Conservation (phyloP, 1,140 invertebrate species). For the Meloidogyne floridensis region DNA sequence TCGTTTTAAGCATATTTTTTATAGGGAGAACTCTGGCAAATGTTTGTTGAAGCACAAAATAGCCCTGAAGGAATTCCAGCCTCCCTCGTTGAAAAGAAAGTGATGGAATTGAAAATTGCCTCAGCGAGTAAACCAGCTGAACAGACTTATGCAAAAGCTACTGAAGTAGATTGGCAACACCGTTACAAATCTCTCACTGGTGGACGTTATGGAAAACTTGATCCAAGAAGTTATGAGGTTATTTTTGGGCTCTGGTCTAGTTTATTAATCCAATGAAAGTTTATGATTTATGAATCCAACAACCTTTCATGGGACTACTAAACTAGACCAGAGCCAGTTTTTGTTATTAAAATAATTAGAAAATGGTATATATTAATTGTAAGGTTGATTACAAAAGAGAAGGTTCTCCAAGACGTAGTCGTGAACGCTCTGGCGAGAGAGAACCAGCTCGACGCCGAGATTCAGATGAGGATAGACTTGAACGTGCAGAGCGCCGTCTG, state of each 20-base stretch:
- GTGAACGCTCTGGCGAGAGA: neutral
- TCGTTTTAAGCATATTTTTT: neutral
- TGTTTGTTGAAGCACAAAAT: constrained; percentile 90
- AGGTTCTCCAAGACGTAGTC: neutral
- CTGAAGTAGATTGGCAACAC: constrained; percentile 56
- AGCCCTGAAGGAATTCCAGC: constrained; percentile 49
- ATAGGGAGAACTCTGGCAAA: constrained; percentile 82
- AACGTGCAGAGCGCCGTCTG: constrained; percentile 21
- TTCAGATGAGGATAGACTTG: constrained; percentile 24
- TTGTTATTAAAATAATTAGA: too few species aligned
- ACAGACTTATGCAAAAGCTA: constrained; percentile 33
- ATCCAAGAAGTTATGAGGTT: constrained; percentile 29
- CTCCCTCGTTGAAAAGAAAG: constrained; percentile 48
- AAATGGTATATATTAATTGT: neutral
- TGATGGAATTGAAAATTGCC: constrained; percentile 28
- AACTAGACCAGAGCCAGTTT: too few species aligned
- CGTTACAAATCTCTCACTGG: constrained; percentile 56
- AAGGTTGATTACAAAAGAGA: constrained; percentile 6
- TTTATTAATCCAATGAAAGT: too few species aligned
- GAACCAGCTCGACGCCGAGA: constrained; percentile 11
- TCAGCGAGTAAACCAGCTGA: neutral
- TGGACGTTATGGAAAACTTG: constrained; percentile 56
- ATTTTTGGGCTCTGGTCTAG: neutral
- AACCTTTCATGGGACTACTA: too few species aligned
- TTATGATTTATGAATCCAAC: too few species aligned